Percentiles rank a stretch among this genome's conserved stretches.
Evolutionary conservation across 2,113 vertebrate genomes (phyloP).

Genomic region (Myanophis thanlyinensis): DNA sequence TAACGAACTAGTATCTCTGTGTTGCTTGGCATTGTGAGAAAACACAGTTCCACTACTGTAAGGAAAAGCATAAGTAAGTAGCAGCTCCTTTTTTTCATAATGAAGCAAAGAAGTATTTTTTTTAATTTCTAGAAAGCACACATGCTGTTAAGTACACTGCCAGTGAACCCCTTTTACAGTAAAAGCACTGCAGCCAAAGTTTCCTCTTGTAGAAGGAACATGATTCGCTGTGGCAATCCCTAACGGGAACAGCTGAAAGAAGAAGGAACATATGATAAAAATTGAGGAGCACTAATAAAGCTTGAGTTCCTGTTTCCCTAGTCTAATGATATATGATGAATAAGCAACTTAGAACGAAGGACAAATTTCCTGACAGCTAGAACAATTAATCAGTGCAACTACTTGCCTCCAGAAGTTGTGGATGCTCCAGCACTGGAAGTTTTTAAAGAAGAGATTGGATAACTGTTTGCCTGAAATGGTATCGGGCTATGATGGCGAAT

Average conservation of each 20-base stretch:
- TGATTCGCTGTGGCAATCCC: too few species aligned
- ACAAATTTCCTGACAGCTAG: neutral
- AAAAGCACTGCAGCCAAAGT: neutral
- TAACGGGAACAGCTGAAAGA: too few species aligned
- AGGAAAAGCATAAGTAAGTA: neutral
- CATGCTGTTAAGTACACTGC: neutral
- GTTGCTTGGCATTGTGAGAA: neutral
- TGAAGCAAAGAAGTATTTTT: neutral
- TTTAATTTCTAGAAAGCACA: neutral
- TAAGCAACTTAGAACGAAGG: neutral
- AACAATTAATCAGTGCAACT: neutral
- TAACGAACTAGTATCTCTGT: neutral
- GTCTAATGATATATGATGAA: neutral
- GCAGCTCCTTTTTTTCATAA: neutral
- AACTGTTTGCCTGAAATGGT: neutral
- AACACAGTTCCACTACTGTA: neutral
- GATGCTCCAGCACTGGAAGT: neutral
- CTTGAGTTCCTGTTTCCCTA: neutral
- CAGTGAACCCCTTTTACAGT: neutral
- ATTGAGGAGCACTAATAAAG: neutral
- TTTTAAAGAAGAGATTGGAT: neutral
- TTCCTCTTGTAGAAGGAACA: neutral
- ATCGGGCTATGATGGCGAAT: too few species aligned
- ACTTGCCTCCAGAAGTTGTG: neutral
- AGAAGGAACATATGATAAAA: too few species aligned